A percentile compares a stretch with the other conserved stretches of the same genome.
Conservation (phyloP, 2,797 vertebrate species). For the Aselliscus stoliczkanus region DNA sequence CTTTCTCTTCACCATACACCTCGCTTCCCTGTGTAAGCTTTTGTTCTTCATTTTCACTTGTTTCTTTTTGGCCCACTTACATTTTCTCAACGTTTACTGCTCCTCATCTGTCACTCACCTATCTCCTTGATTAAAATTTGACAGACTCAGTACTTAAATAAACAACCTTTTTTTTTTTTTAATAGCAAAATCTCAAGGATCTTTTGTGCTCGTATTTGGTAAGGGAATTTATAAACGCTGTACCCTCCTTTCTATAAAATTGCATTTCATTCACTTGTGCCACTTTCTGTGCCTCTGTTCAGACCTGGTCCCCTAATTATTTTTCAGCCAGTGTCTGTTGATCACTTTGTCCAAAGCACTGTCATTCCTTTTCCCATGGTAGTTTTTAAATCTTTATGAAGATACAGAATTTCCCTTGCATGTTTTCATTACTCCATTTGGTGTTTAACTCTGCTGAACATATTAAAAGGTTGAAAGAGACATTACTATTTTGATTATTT, state of each 20-base stretch:
- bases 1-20: not conserved
- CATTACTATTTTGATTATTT: slow-evolving; percentile 74
- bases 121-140: slow-evolving; percentile 41
- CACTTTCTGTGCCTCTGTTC: not conserved
- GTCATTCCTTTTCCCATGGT: not conserved
- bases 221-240: not conserved
- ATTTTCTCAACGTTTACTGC: slow-evolving; percentile 13
- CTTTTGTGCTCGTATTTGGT: not conserved
- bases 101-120: not conserved
- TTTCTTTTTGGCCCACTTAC: not conserved
- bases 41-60: not conserved
- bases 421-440: slow-evolving; percentile 61
- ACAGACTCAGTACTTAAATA: slow-evolving; percentile 20
- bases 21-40: not conserved
- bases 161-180: not conserved
- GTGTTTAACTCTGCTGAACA: slow-evolving; percentile 71
- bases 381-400: not conserved
- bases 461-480: slow-evolving; percentile 73
- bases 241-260: not conserved
- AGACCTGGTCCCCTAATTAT: not conserved
- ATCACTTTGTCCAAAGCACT: not conserved
- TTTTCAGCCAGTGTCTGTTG: not conserved
- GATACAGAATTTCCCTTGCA: not conserved
- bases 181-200: not conserved
- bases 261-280: not conserved